These are phyloP conservation scores for Tachina fera DNA, from an alignment of 2,888 invertebrate species.

Conservation along the genomic window DNA sequence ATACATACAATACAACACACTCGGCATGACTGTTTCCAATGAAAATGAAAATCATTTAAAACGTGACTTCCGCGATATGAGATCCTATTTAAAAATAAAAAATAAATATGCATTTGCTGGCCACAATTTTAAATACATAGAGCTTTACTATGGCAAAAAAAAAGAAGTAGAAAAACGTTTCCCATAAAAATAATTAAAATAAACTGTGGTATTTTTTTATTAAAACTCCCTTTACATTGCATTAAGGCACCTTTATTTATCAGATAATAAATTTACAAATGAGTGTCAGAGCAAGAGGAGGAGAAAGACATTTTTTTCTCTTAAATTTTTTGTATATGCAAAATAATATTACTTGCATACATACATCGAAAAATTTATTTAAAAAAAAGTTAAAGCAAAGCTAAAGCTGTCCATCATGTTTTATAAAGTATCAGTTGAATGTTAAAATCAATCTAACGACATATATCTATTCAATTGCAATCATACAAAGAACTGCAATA, in stretches of 20 bases:
- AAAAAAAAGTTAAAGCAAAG: slow-evolving; percentile 36
- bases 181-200: slow-evolving; percentile 66
- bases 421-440: slow-evolving; percentile 62
- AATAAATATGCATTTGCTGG: slow-evolving; percentile 10
- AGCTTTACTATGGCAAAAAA: slow-evolving; percentile 9
- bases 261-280: slow-evolving; percentile 24
- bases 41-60: slow-evolving; percentile 66
- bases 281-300: not conserved
- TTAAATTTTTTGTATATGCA: slow-evolving; percentile 43
- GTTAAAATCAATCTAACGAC: slow-evolving; percentile 63
- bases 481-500: slow-evolving; percentile 27
- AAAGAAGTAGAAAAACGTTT: slow-evolving; percentile 33
- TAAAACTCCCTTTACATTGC: slow-evolving; percentile 24
- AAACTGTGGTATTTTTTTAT: slow-evolving; percentile 46
- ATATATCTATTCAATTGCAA: slow-evolving; percentile 48
- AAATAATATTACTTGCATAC: slow-evolving; percentile 47
- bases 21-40: slow-evolving; percentile 54
- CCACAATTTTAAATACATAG: not conserved
- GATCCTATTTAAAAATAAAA: slow-evolving; percentile 25
- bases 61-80: slow-evolving; percentile 73
- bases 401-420: slow-evolving; percentile 62
- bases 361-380: not conserved
- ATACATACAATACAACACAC: not conserved
- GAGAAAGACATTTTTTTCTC: slow-evolving; percentile 4
- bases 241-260: not conserved